Conservation (phyloP, 35 echinoderm and acorn worm genomes). For the Ophiothrix spiculata region DNA sequence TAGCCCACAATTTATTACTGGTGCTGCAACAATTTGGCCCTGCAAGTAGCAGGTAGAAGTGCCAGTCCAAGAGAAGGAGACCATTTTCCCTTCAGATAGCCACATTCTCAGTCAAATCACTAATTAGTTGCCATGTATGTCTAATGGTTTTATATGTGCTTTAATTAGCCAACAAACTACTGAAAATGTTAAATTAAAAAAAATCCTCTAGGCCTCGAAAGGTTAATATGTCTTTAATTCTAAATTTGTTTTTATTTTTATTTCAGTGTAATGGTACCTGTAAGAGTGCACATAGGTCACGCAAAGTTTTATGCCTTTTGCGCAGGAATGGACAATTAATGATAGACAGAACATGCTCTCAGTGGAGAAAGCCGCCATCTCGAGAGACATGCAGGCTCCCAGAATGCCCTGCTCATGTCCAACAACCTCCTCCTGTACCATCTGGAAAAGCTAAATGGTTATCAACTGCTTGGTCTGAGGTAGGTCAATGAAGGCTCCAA, state of each 20-base stretch:
- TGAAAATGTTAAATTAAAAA: background rate
- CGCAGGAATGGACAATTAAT: background rate
- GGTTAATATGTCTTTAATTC: background rate
- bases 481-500: background rate
- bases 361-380: background rate
- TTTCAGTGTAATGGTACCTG: background rate
- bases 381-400: background rate
- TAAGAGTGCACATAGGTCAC: background rate
- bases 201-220: background rate
- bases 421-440: background rate
- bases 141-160: background rate
- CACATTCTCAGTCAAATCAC: background rate
- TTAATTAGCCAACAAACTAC: background rate
- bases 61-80: no score
- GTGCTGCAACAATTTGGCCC: conserved; percentile 19
- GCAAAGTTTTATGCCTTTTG: background rate
- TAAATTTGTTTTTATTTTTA: background rate
- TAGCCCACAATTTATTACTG: no score
- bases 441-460: background rate
- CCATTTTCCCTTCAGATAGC: background rate
- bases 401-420: background rate
- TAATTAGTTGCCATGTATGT: background rate
- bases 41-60: no score
- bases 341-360: background rate
- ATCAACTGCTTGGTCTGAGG: background rate